A percentile compares a stretch with the other conserved stretches of the same genome.
Conservation (phyloP, 2,113 vertebrate genomes). For the Peromyscus leucopus region DNA sequence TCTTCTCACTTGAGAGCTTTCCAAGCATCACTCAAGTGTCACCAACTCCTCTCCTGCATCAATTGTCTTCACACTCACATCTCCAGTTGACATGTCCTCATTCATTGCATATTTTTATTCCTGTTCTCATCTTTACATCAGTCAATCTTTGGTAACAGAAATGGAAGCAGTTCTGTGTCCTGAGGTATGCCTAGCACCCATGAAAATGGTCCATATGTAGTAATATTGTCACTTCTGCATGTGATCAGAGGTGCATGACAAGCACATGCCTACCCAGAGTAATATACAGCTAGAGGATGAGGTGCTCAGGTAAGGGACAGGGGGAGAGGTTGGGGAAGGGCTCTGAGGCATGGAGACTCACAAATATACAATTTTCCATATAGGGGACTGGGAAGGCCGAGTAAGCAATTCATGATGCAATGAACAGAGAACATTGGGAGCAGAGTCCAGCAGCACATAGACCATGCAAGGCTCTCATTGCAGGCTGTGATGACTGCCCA, state of each 20-base stretch:
- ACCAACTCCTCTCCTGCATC: neutral
- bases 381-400: neutral
- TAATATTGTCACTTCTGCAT: neutral
- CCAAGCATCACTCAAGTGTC: neutral
- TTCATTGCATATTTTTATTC: neutral
- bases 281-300: neutral
- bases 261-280: neutral
- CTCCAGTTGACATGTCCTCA: neutral
- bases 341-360: neutral
- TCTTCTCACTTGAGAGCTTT: neutral
- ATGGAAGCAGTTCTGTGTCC: neutral
- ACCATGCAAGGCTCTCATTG: neutral
- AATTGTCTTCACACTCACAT: neutral
- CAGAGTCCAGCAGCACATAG: neutral
- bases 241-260: neutral
- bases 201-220: neutral
- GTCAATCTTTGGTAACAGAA: neutral
- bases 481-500: neutral
- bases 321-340: neutral
- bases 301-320: neutral
- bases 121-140: neutral
- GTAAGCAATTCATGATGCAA: neutral
- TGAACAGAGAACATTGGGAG: neutral
- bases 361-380: neutral
- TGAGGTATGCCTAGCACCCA: neutral